Evolutionary conservation across 2,113 vertebrate genomes (phyloP).

Genomic region (Charadrius vociferus): DNA sequence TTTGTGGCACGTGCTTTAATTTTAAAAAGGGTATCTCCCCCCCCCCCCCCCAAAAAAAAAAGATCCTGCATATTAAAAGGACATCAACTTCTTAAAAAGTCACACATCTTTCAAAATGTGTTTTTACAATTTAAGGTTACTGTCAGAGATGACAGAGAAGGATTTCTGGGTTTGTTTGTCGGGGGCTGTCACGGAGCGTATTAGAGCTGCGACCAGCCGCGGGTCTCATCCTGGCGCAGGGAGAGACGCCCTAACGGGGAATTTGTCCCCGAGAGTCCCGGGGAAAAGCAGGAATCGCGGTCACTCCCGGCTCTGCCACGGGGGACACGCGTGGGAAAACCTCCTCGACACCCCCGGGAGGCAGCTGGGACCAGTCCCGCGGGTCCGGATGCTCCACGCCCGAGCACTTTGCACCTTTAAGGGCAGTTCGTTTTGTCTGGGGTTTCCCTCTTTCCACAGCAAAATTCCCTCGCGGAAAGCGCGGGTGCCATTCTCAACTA

Average conservation of each 20-base stretch:
- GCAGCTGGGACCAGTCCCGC: background rate
- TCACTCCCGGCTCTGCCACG: background rate
- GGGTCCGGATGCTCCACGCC: background rate
- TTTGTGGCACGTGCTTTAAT: background rate
- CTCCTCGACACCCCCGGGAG: background rate
- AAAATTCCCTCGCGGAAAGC: background rate
- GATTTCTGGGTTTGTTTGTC: background rate
- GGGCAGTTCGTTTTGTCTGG: fast-evolving
- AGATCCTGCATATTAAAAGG: background rate
- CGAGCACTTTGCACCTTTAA: fast-evolving
- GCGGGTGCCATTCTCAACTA: background rate
- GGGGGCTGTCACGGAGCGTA: background rate
- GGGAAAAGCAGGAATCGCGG: fast-evolving
- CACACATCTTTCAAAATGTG: background rate
- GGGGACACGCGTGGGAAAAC: background rate
- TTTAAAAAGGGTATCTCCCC: background rate
- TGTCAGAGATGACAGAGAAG: background rate
- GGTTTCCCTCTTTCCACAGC: background rate
- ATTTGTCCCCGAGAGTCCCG: fast-evolving
- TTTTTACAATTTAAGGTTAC: background rate
- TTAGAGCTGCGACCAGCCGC: background rate
- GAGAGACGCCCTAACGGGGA: fast-evolving
- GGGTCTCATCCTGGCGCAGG: background rate
- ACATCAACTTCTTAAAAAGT: background rate
- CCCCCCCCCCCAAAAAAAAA: background rate